phyloP scores from a whole-genome alignment of 2,888 invertebrate species.

The Himalopsyche anomala region DNA sequence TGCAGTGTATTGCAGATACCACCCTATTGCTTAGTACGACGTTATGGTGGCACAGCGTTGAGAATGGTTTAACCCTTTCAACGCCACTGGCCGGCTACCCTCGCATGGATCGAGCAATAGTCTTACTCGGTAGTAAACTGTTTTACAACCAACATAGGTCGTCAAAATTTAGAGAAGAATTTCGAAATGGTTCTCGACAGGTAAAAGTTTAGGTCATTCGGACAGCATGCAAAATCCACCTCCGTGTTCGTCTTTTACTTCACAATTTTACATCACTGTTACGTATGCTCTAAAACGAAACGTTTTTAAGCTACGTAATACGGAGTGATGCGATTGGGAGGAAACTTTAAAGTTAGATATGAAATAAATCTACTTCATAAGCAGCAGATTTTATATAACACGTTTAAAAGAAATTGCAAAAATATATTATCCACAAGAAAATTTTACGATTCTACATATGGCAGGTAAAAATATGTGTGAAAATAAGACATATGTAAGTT shows the following conservation, averaged over 20 bases:
- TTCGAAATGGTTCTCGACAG: constrained; percentile 1
- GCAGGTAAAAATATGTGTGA: too few relatives aligned
- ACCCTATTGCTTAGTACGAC: too few relatives aligned
- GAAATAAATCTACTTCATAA: too few relatives aligned
- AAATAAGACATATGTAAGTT: too few relatives aligned
- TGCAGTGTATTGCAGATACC: too few relatives aligned
- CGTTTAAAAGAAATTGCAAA: too few relatives aligned
- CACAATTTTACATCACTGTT: constrained; percentile 20
- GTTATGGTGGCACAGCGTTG: too few relatives aligned
- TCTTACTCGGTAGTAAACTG: not conserved
- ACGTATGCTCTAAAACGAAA: not conserved
- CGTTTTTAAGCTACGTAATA: not conserved
- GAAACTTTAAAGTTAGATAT: not conserved
- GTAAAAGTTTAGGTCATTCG: constrained; percentile 36
- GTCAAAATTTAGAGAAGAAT: constrained; percentile 42
- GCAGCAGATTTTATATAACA: too few relatives aligned
- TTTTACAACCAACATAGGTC: constrained; percentile 23
- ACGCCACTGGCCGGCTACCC: not conserved
- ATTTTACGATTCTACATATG: too few relatives aligned
- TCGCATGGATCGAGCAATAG: constrained; percentile 12
- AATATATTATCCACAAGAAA: too few relatives aligned
- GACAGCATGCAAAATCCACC: constrained; percentile 30
- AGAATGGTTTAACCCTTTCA: not conserved
- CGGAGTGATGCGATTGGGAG: not conserved
- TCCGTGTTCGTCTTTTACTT: constrained; percentile 17